Percentiles rank a stretch among this genome's conserved stretches.
phyloP scores from a whole-genome alignment of 2,888 invertebrate species.

The Diplazon laetatorius region DNA sequence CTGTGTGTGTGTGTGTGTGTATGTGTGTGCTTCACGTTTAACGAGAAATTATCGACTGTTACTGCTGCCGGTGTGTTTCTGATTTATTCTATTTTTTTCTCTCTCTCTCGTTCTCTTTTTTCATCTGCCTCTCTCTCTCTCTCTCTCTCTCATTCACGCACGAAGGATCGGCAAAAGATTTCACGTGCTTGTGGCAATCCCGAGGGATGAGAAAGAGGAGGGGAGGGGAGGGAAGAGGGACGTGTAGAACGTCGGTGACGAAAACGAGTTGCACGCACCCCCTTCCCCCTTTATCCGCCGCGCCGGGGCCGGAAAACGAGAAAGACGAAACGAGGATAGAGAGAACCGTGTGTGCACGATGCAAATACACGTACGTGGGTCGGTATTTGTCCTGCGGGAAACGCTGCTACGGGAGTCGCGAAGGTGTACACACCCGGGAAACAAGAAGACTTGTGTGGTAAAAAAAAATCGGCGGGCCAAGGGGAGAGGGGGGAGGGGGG shows the following conservation, averaged over 20 bases:
- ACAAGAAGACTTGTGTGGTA: too few species aligned
- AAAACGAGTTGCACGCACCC: constrained; percentile 26
- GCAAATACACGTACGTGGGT: constrained; percentile 8
- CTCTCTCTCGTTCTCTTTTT: background rate
- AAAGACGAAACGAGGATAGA: constrained; percentile 1
- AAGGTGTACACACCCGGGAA: constrained; percentile 12
- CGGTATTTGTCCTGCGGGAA: constrained; percentile 2
- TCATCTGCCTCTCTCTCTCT: background rate
- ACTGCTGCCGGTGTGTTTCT: constrained; percentile 25
- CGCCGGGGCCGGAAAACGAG: too few species aligned
- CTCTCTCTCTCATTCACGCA: background rate
- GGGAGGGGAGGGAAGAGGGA: background rate
- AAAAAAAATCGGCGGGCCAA: too few species aligned
- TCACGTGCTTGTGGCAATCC: constrained; percentile 12
- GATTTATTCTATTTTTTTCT: constrained; percentile 17
- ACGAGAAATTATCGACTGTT: constrained; percentile 49
- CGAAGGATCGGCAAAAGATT: constrained; percentile 36
- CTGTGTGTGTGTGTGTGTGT: too few species aligned
- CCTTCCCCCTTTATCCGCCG: too few species aligned
- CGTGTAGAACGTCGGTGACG: background rate
- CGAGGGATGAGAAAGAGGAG: too few species aligned
- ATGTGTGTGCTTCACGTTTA: constrained; percentile 13
- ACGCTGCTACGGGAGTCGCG: background rate
- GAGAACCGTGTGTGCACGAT: constrained; percentile 9
- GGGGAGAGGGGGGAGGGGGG: constrained; percentile 4